Base-by-base conservation (phyloP, 2,888 invertebrate genomes). In the Tachina lurida region DNA sequence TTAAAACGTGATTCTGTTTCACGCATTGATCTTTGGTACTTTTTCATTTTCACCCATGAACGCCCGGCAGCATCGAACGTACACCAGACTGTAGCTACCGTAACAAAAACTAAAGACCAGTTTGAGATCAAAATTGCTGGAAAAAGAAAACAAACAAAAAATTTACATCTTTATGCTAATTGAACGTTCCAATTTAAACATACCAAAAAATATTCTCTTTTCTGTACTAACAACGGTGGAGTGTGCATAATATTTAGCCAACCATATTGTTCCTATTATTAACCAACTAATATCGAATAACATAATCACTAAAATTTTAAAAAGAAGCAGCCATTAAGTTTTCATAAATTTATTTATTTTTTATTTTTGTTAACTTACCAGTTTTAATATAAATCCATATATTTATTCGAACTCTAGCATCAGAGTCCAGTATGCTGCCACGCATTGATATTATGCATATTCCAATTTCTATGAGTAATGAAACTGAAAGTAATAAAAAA, bases 41-140 rank as follows among this genome's bases (percentile, higher is more conserved):
- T 95, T 92, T 97, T 97, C 96, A 97, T 96, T 93, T 97, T 97
- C 41, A 97, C 97, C 97, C 97, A 97, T 67, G 96, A 96, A 73
- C 96, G 94, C 17, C 97, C 97, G n/a, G 97, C 97, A 1, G 96
- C 94, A 93, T 97, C 97, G 93, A 96, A 97, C 3, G 96, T 96
- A 92, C 97, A 97, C 96, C 97, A 97, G 49, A 96, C 95, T 8
- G 96, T 96, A 88, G 96, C 94, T 86, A 96, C 91, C 74, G 96
- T 95, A 81, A 95, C 95, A 79, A 96, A 94, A 85, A 96, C 92
- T 86, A 97, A 94, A 88, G 95, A 94, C 95, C 96, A 96, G 92
- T 96, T 97, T 92, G 95, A 96, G 89, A 96, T 95, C 88, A 96
- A 95, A 91, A 97, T 94, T 88, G 95, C 96, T 96, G 92, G 5